Conservation (phyloP, 1,140 invertebrate species). For the Tetranychus urticae region DNA sequence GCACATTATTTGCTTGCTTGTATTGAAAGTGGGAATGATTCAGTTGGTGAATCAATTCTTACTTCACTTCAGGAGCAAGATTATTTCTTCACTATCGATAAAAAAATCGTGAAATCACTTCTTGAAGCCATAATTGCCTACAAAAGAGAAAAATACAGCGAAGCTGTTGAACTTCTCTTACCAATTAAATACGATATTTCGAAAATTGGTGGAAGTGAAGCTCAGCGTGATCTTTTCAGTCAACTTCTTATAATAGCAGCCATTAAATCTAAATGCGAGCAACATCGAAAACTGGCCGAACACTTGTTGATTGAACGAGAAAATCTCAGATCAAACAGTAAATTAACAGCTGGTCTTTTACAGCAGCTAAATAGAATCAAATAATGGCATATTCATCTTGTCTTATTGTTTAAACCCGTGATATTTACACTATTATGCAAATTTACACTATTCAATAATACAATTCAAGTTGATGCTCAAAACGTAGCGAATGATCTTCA, state of each 20-base stretch:
- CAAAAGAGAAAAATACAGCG: conserved; percentile 15
- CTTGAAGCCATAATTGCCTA: conserved; percentile 11
- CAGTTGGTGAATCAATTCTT: conserved; percentile 1
- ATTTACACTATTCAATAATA: too few species aligned
- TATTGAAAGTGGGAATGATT: conserved; percentile 19
- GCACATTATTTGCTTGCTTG: conserved; percentile 26
- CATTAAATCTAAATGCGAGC: conserved; percentile 15
- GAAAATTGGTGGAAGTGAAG: conserved; percentile 28
- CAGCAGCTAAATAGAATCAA: not conserved
- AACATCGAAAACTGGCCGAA: conserved; percentile 1
- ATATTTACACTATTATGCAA: too few species aligned
- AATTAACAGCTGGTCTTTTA: not conserved
- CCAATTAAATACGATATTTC: conserved; percentile 22
- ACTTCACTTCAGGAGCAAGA: not conserved
- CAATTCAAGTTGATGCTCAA: too few species aligned
- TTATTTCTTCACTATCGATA: not conserved
- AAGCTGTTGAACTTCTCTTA: conserved; percentile 20
- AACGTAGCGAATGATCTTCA: too few species aligned
- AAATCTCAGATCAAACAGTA: not conserved
- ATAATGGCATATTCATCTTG: too few species aligned
- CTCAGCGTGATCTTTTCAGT: conserved; percentile 26
- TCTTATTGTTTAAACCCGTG: too few species aligned
- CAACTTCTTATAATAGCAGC: conserved; percentile 22
- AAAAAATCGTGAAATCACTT: conserved; percentile 4
- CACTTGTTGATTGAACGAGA: conserved; percentile 3